A percentile compares a stretch with the other conserved stretches of the same genome.
Conservation (phyloP, 2,888 invertebrate genomes). For the Sthenelais limicola region DNA sequence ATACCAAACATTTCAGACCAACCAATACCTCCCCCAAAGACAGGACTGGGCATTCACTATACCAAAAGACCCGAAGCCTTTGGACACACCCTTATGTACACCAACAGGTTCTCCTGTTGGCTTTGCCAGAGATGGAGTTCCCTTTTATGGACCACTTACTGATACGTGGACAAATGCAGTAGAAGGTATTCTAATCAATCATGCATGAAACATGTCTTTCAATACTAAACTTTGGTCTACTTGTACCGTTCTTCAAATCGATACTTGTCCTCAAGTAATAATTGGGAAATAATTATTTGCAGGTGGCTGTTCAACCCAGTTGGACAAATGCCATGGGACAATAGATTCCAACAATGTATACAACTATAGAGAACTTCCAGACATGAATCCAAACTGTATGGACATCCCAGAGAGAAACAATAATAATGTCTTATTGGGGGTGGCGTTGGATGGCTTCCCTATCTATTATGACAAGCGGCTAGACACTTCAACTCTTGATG, state of each 20-base stretch:
- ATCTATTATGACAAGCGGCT: constrained; percentile 2
- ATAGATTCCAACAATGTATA: not conserved
- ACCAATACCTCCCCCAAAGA: not conserved
- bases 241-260: too few species aligned
- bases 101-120: constrained; percentile 7
- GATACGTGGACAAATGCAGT: constrained; percentile 16
- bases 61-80: not conserved
- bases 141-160: constrained; percentile 3
- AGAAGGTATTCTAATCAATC: too few species aligned
- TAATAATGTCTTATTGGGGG: not conserved
- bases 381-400: not conserved
- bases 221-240: too few species aligned
- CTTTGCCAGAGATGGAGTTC: constrained; percentile 11
- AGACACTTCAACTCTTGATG: not conserved
- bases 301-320: not conserved
- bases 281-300: too few species aligned
- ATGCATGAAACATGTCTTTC: too few species aligned
- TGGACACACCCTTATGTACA: constrained; percentile 1
- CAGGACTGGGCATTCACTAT: not conserved
- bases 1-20: too few species aligned
- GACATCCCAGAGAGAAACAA: not conserved
- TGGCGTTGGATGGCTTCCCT: constrained; percentile 15
- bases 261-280: too few species aligned
- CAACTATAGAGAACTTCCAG: not conserved
- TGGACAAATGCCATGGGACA: not conserved